phyloP scores from a whole-genome alignment of 2,888 invertebrate genomes.

The Meandrusa payeni region DNA sequence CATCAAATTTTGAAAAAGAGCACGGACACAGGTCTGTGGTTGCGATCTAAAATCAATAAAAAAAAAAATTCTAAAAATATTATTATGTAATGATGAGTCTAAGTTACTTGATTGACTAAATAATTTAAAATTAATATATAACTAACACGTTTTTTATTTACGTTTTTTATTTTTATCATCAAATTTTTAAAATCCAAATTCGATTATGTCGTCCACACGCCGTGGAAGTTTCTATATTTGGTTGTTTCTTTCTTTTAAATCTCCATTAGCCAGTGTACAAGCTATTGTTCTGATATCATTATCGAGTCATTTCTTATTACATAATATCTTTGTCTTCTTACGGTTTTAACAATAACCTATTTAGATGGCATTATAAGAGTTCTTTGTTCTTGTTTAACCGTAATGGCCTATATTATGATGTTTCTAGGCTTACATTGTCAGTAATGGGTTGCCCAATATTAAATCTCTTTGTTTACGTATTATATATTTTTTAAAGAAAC shows the following conservation, averaged over 20 bases:
- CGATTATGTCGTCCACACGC: constrained; percentile 1
- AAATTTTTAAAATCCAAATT: constrained; percentile 5
- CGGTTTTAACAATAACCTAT: constrained; percentile 16
- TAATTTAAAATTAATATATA: too few relatives aligned
- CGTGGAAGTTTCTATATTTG: constrained; percentile 8
- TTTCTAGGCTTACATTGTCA: neutral
- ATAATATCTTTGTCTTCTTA: constrained; percentile 17
- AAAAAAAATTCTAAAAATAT: too few relatives aligned
- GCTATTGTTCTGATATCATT: constrained; percentile 15
- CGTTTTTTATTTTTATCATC: neutral
- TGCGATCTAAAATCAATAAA: too few relatives aligned
- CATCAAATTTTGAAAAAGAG: too few relatives aligned
- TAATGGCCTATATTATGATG: constrained; percentile 5
- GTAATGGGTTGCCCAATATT: too few relatives aligned
- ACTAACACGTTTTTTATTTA: too few relatives aligned
- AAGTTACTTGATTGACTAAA: too few relatives aligned
- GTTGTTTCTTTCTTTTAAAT: neutral
- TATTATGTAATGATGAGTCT: too few relatives aligned
- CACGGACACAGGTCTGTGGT: too few relatives aligned
- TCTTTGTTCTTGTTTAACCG: constrained; percentile 11
- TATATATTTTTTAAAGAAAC: too few relatives aligned
- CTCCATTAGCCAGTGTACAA: constrained; percentile 6
- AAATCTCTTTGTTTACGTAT: too few relatives aligned
- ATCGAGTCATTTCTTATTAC: constrained; percentile 19
- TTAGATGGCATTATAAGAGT: constrained; percentile 6